A percentile compares a stretch with the other conserved stretches of the same genome.
Conservation (phyloP, 2,113 vertebrate genomes). For the Phylloscopus whistleri region DNA sequence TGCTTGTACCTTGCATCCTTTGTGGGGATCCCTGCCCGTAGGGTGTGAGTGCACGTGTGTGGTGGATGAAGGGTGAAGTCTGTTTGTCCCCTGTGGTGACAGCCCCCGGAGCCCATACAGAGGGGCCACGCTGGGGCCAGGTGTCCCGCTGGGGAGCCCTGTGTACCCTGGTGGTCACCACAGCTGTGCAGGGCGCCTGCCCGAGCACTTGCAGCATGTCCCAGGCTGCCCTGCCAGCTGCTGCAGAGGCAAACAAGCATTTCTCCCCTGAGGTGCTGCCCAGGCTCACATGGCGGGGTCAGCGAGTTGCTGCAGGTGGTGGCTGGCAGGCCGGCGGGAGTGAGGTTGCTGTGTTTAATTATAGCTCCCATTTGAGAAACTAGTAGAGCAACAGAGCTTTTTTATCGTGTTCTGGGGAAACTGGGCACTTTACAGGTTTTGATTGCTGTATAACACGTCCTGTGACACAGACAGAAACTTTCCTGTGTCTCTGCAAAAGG, state of each 20-base stretch:
- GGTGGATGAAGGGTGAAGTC: not conserved
- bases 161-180: rapidly evolving
- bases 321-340: not conserved
- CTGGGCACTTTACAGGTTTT: not conserved
- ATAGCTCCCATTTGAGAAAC: not conserved
- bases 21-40: not conserved
- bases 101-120: not conserved
- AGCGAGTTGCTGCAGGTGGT: not conserved
- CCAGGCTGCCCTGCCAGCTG: not conserved
- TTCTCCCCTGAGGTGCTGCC: not conserved
- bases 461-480: not conserved
- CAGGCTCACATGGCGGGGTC: not conserved
- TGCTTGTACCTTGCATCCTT: not conserved
- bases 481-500: not conserved
- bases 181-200: not conserved
- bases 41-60: rapidly evolving
- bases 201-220: rapidly evolving
- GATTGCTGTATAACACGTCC: not conserved
- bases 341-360: conserved; percentile 26
- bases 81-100: rapidly evolving
- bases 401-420: not conserved
- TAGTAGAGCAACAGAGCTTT: not conserved
- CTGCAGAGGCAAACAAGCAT: not conserved
- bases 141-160: not conserved
- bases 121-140: rapidly evolving